Evolutionary conservation across 1,140 invertebrate genomes (phyloP), one percentile per base, ranked within the genome.

Genomic region (Nasonia longicornis): DNA sequence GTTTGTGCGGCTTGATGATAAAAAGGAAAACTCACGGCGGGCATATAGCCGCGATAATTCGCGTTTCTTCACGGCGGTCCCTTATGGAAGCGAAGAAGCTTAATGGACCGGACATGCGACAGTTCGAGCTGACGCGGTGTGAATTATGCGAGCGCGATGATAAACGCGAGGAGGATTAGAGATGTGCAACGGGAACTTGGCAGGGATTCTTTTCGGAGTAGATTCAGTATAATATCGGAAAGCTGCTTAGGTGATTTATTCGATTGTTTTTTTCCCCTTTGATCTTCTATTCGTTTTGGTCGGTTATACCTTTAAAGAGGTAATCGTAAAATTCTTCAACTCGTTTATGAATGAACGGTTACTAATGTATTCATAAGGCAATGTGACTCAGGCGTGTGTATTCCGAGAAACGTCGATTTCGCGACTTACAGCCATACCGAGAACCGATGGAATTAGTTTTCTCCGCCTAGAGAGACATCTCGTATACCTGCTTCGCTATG

Each of bases 81-180:
- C 35, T 66, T 72, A 45, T 11, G 20, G 48, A 20, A 52, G 22
- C 20, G n/a, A 26, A 22, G 42, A 58, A 29, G 45, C 74, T 63
- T 78, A 78, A 79, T 79, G 77, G 77, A 52, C 48, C 77, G 31
- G 45, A 35, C 48, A 71, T n/a, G 52, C 77, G 77, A 79, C 77
- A 71, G 77, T 72, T 79, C 48, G 63, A 69, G 66, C 66, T 69
- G 66, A 69, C 45, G 22, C 26, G 22, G 69, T 79, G 77, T 79
- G 77, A 79, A 79, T 72, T 38, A 79, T 79, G 77, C 67, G 70
- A 48, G 77, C 26, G 66, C 11, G 66, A 78, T 58, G 77, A 78
- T 70, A 70, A 78, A 78, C 77, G 45, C 77, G 42, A 77, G 31
- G 66, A 42, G 63, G 64, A 77, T 77, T 77, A 77, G 10, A n/a